These are phyloP conservation scores for Lasius platythorax DNA, from an alignment of 2,888 invertebrate species.

Conservation along the genomic window DNA sequence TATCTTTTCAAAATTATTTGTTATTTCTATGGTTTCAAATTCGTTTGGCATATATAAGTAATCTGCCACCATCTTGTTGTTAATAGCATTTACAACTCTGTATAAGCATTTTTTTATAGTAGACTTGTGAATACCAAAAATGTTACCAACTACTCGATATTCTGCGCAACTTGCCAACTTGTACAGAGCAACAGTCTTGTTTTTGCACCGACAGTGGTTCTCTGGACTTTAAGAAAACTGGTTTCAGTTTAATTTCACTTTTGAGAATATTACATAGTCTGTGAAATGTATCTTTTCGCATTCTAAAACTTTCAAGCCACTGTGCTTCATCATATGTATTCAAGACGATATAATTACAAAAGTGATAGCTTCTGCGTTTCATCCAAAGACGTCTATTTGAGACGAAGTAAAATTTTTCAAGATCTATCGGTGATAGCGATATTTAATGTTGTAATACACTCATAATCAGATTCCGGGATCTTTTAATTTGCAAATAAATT, in stretches of 20 bases:
- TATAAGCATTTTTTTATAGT: constrained; percentile 72
- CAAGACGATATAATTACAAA: constrained; percentile 29
- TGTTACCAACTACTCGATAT: constrained; percentile 67
- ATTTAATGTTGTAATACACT: too few relatives aligned
- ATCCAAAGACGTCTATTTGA: not conserved
- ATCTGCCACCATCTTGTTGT: constrained; percentile 73
- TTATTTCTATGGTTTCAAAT: constrained; percentile 70
- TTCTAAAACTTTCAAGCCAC: constrained; percentile 51
- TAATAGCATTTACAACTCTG: constrained; percentile 74
- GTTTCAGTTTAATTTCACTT: constrained; percentile 32
- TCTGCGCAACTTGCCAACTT: constrained; percentile 68
- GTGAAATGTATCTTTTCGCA: constrained; percentile 40
- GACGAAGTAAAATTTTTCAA: too few relatives aligned
- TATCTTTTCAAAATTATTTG: constrained; percentile 70
- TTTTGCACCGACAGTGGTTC: constrained; percentile 60
- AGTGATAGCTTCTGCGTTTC: constrained; percentile 26
- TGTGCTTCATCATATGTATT: constrained; percentile 41
- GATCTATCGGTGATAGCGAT: too few relatives aligned
- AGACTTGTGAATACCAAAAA: constrained; percentile 71
- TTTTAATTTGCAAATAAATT: too few relatives aligned
- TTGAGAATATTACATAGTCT: constrained; percentile 33
- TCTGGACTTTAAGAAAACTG: constrained; percentile 37
- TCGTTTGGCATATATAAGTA: constrained; percentile 70
- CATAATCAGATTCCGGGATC: too few relatives aligned
- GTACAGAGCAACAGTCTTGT: constrained; percentile 69